These are phyloP conservation scores for Drosophila emarginata DNA, from an alignment of 2,888 invertebrate genomes.

Conservation along the genomic window DNA sequence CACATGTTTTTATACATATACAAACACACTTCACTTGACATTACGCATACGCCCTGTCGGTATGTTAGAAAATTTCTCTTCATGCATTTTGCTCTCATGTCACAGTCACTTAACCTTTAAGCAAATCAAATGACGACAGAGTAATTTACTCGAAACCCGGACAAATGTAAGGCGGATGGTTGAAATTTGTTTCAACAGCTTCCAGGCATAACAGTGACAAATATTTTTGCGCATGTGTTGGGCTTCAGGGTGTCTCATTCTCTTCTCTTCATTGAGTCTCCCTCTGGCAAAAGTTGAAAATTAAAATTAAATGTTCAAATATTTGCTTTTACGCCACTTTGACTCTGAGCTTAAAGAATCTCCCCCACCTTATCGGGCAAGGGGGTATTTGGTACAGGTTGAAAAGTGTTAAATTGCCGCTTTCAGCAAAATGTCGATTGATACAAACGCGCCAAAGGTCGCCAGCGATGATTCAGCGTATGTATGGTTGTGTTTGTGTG, in stretches of 20 bases:
- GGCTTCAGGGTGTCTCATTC: slow-evolving; percentile 15
- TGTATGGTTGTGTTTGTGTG: not conserved
- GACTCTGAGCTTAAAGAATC: slow-evolving; percentile 17
- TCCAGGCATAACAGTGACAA: slow-evolving; percentile 38
- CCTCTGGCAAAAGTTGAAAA: slow-evolving; percentile 44
- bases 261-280: not conserved
- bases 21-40: slow-evolving; percentile 24
- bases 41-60: slow-evolving; percentile 21
- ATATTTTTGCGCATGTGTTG: slow-evolving; percentile 54
- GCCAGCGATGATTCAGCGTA: slow-evolving; percentile 2
- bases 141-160: slow-evolving; percentile 44
- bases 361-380: slow-evolving; percentile 32
- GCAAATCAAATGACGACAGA: slow-evolving; percentile 61
- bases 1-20: slow-evolving; percentile 7
- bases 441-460: slow-evolving; percentile 35
- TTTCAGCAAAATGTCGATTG: slow-evolving; percentile 62
- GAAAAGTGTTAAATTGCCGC: slow-evolving; percentile 65
- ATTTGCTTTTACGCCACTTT: slow-evolving; percentile 42
- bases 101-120: slow-evolving; percentile 64
- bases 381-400: not conserved
- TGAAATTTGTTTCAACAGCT: slow-evolving; percentile 30
- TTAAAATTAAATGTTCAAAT: slow-evolving; percentile 66
- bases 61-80: slow-evolving; percentile 5
- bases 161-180: slow-evolving; percentile 2
- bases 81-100: slow-evolving; percentile 45